A percentile compares a stretch with the other conserved stretches of the same genome.
phyloP scores from a whole-genome alignment of 2,797 vertebrate species.

The Crax fasciolata region DNA sequence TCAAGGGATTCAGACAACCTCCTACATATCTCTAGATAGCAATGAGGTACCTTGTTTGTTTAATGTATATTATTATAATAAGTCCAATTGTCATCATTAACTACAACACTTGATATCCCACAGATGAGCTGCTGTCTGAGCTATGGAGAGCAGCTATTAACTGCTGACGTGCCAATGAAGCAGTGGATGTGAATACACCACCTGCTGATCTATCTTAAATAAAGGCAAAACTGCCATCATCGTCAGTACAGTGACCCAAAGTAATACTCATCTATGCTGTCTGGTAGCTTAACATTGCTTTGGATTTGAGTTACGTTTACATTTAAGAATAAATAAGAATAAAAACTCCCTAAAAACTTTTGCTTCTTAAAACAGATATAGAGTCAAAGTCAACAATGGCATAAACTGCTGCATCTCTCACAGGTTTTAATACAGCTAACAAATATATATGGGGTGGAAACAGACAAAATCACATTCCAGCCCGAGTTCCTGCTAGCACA shows the following conservation, averaged over 20 bases:
- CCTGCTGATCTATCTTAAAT: constrained; percentile 3
- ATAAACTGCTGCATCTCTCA: not conserved
- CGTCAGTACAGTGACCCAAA: not conserved
- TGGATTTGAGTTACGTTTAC: not conserved
- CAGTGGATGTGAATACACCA: not conserved
- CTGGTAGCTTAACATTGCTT: not conserved
- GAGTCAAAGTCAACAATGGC: not conserved
- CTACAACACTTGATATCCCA: not conserved
- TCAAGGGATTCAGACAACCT: not conserved
- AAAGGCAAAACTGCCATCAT: not conserved
- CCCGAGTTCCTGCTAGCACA: not conserved
- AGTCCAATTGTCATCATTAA: not conserved
- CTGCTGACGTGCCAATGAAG: not conserved
- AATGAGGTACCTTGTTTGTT: not conserved
- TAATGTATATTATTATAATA: not conserved
- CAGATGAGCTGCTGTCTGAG: not conserved
- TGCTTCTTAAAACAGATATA: not conserved
- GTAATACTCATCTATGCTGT: not conserved
- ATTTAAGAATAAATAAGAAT: not conserved
- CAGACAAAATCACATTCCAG: not conserved
- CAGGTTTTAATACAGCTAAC: not conserved
- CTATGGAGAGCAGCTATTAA: not conserved
- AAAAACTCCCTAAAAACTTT: not conserved
- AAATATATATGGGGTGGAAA: not conserved
- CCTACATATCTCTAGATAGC: not conserved